phyloP scores from a whole-genome alignment of 2,113 vertebrate species.

The Gavialis gangeticus region DNA sequence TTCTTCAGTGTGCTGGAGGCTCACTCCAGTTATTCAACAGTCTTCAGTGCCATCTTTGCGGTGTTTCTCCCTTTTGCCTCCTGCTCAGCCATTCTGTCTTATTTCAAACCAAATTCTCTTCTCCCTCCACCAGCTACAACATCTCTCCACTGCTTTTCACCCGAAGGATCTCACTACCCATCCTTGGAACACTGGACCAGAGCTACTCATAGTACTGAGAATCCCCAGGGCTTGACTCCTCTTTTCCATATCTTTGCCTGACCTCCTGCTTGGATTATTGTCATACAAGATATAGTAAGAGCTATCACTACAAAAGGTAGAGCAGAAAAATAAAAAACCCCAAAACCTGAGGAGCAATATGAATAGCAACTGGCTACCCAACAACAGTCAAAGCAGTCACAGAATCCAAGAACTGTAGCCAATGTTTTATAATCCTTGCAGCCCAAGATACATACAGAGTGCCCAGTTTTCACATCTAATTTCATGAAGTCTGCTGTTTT shows the following conservation, averaged over 20 bases:
- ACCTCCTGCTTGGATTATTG: neutral
- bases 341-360: neutral
- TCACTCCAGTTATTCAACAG: neutral
- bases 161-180: neutral
- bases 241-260: neutral
- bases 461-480: neutral
- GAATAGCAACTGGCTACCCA: neutral
- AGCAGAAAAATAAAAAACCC: neutral
- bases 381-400: neutral
- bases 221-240: neutral
- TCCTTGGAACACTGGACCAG: neutral
- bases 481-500: neutral
- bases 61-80: neutral
- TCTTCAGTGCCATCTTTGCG: neutral
- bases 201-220: neutral
- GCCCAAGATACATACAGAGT: neutral
- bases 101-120: neutral
- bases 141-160: neutral
- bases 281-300: neutral
- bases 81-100: neutral
- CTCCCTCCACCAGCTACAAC: too few species aligned
- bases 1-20: accelerated
- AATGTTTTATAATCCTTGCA: neutral
- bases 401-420: neutral
- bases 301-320: neutral